Conservation (phyloP, 2,113 vertebrate species). For the Trachemys scripta region DNA sequence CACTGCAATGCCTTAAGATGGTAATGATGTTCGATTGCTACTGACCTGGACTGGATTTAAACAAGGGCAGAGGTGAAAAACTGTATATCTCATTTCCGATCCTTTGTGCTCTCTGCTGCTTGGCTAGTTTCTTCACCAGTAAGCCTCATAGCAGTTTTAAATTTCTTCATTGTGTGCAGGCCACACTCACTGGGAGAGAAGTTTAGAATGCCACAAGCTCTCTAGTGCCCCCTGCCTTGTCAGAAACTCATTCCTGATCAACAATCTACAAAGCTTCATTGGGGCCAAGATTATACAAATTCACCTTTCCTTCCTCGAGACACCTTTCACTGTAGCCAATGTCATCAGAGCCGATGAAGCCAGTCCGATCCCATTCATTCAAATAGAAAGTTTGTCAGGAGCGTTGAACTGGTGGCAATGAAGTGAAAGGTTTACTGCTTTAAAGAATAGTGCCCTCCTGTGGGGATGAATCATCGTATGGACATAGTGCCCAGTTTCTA, state of each 20-base stretch:
- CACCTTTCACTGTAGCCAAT: not conserved
- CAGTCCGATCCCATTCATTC: not conserved
- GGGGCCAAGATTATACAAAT: not conserved
- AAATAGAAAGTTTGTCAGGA: accelerated
- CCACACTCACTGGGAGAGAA: accelerated
- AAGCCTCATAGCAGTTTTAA: accelerated
- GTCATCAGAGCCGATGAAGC: not conserved
- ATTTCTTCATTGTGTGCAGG: not conserved
- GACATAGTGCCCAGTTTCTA: not conserved
- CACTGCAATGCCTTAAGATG: not conserved
- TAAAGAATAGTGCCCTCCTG: accelerated
- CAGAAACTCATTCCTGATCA: not conserved
- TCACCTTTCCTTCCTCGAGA: not conserved
- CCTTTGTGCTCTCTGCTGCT: not conserved
- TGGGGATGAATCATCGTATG: not conserved
- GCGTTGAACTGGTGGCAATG: not conserved
- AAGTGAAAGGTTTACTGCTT: not conserved
- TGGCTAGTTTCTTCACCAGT: not conserved
- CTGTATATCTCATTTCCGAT: accelerated
- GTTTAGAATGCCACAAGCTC: not conserved
- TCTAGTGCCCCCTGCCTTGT: not conserved
- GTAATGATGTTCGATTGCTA: not conserved
- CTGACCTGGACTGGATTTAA: not conserved
- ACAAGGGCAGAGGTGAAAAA: not conserved
- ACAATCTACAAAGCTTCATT: not conserved